A percentile compares a stretch with the other conserved stretches of the same genome.
Conservation (phyloP, 2,888 invertebrate genomes). For the Gari tellinella region DNA sequence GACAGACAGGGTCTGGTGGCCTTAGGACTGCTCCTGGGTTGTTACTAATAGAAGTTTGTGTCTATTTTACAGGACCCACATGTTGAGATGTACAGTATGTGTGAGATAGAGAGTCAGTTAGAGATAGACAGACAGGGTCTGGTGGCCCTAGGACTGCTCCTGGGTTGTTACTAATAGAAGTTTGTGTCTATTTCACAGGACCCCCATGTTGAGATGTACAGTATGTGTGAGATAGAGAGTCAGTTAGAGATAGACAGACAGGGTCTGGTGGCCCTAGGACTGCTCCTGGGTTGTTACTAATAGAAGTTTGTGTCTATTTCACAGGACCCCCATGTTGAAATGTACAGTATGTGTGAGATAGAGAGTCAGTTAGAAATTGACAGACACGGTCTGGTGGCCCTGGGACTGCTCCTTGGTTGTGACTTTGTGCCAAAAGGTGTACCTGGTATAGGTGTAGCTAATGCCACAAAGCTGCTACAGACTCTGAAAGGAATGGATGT, state of each 20-base stretch:
- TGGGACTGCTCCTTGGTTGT: conserved; percentile 94
- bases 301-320: neutral
- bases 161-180: too few relatives aligned
- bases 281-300: too few relatives aligned
- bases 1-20: conserved; percentile 93
- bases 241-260: conserved; percentile 91
- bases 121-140: conserved; percentile 93
- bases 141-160: conserved; percentile 92
- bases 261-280: conserved; percentile 93
- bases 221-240: conserved; percentile 88
- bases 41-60: too few relatives aligned
- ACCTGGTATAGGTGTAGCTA: conserved; percentile 90
- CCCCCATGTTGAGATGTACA: conserved; percentile 86
- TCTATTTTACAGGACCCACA: conserved; percentile 84
- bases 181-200: conserved; percentile 84
- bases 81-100: conserved; percentile 88
- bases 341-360: conserved; percentile 90
- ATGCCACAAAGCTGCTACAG: conserved; percentile 87
- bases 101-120: conserved; percentile 88
- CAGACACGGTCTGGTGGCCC: conserved; percentile 92
- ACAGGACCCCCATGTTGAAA: conserved; percentile 85
- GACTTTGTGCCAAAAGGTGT: conserved; percentile 92
- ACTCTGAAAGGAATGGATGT: conserved; percentile 61
- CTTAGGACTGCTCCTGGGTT: conserved; percentile 92
- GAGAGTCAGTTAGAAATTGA: conserved; percentile 89